Conservation (phyloP, 2,797 vertebrate genomes). For the Anguilla pacifica region DNA sequence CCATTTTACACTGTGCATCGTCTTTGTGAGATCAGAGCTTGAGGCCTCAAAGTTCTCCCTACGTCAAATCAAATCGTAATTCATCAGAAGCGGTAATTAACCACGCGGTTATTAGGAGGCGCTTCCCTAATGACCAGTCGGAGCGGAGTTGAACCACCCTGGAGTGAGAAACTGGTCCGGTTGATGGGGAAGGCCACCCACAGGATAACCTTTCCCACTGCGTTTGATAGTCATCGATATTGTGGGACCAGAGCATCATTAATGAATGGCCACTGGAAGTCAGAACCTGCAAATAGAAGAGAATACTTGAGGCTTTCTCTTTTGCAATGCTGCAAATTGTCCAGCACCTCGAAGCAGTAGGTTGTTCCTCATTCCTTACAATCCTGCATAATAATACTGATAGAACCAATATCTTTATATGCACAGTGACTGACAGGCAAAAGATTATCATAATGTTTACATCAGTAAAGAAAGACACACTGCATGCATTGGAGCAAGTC, state of each 20-base stretch:
- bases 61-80: neutral
- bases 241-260: neutral
- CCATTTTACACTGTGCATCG: neutral
- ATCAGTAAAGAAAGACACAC: too few species aligned
- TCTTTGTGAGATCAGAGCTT: neutral
- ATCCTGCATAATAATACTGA: neutral
- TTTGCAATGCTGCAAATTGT: neutral
- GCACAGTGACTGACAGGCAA: too few species aligned
- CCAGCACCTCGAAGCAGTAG: neutral
- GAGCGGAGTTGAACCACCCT: neutral
- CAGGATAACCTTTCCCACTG: conserved; percentile 26
- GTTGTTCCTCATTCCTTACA: neutral
- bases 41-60: neutral
- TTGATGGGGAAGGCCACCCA: neutral
- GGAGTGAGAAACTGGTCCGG: neutral
- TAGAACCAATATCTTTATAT: neutral
- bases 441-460: too few species aligned
- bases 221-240: neutral
- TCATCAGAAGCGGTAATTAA: neutral
- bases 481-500: too few species aligned
- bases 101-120: neutral
- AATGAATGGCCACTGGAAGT: neutral
- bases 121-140: neutral
- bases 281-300: neutral
- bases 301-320: neutral